Evolutionary conservation across 1,140 invertebrate species (phyloP), one percentile per base, ranked within the genome.

Genomic region (Drosophila ficusphila): DNA sequence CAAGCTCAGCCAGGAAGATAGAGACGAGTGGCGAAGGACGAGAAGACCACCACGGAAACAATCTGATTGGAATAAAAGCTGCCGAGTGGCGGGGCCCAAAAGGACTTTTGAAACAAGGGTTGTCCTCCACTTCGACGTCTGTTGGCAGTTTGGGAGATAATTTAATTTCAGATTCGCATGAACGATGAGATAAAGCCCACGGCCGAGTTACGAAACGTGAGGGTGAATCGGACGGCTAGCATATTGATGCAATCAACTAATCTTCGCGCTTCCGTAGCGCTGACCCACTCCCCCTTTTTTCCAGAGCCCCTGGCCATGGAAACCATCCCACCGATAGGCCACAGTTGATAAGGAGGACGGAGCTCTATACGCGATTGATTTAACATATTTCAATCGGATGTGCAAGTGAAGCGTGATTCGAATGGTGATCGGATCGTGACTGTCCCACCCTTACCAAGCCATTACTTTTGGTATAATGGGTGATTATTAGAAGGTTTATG

Each of bases 171-270:
- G 78, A 74, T 90, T 82, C 86, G 86, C 89, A 82, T 89, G 78
- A 88, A 51, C 78, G 82, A 88, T 78, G 83, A 86, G 82, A 86
- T 86, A 88, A 86, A 61, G 69, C 60, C 60, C 67, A 73, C 46
- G 58, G 62, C 60, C 36, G 8, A 60, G 29, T n/a, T 27, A 47
- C 41, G 46, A 42, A 27, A 47, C 48, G 69, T 72, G 71, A 65
- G 72, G 72, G 60, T 74, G 72, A 52, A 44, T 75, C 46, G 64
- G 83, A 79, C 65, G 76, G 67, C 67, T 41, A 90, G 73, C 89
- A 90, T 90, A 90, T 90, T 90, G 89, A 83, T 73, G 89, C 89
- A 90, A 90, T 90, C 89, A 90, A 75, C 89, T 90, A 90, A 90
- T 90, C 89, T 89, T 90, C 89, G 89, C 89, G 89, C 89, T 90